Evolutionary conservation across 2,797 vertebrate genomes (phyloP).

Genomic region (Acanthiza pusilla): DNA sequence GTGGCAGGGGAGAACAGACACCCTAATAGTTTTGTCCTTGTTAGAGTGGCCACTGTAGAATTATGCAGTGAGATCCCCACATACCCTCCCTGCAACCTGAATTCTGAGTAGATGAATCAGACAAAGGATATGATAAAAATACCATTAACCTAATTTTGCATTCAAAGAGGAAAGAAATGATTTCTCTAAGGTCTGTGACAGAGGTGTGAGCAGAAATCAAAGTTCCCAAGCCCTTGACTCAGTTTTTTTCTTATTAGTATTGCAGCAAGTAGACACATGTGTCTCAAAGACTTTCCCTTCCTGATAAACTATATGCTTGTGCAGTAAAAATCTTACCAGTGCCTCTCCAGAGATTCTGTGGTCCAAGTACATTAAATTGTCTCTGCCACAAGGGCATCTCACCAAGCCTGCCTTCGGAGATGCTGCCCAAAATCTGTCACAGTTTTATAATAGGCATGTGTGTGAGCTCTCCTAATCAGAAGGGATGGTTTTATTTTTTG

Average conservation of each 20-base stretch:
- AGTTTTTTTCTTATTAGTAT: background rate
- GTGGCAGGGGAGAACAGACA: background rate
- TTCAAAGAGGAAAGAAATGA: slow-evolving; percentile 13
- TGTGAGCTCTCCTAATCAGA: background rate
- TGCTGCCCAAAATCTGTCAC: background rate
- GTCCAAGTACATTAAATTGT: background rate
- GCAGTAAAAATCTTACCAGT: background rate
- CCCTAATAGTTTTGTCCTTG: slow-evolving; percentile 14
- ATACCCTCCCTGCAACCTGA: background rate
- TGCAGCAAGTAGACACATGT: background rate
- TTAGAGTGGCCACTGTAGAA: background rate
- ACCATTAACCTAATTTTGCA: slow-evolving; percentile 29
- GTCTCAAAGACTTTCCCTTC: background rate
- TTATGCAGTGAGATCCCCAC: background rate
- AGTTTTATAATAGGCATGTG: background rate
- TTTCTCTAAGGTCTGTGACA: slow-evolving; percentile 10
- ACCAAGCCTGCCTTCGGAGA: background rate
- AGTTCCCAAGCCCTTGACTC: background rate
- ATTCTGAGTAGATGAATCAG: slow-evolving; percentile 10
- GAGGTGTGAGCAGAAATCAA: slow-evolving; percentile 10
- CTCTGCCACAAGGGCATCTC: fast-evolving
- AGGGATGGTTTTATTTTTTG: background rate
- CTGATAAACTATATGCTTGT: background rate
- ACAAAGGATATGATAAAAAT: slow-evolving; percentile 26
- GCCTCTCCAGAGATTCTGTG: background rate